Conservation (phyloP, 2,888 invertebrate genomes). For the Liodrosophila aerea region DNA sequence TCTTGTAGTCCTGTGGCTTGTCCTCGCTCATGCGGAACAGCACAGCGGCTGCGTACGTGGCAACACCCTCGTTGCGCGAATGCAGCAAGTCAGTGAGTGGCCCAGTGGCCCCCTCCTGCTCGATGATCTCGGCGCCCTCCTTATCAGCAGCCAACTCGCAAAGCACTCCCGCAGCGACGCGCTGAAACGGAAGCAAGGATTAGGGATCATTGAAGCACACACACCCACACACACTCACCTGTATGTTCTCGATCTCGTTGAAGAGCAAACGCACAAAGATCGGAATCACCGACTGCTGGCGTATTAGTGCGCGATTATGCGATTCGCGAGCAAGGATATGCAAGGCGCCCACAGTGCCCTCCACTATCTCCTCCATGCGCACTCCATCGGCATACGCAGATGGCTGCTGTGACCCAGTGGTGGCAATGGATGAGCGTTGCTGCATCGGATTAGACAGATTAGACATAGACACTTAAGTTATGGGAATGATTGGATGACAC, state of each 20-base stretch:
- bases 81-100: constrained; percentile 97
- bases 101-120: constrained; percentile 97
- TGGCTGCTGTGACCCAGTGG: constrained; percentile 88
- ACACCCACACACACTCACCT: too few species aligned
- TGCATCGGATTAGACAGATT: constrained; percentile 64
- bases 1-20: constrained; percentile 99
- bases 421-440: constrained; percentile 92
- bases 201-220: too few species aligned
- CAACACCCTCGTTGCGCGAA: constrained; percentile 98
- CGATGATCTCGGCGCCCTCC: constrained; percentile 98
- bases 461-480: too few species aligned
- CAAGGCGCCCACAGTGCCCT: constrained; percentile 98
- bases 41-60: constrained; percentile 98
- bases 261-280: constrained; percentile 98
- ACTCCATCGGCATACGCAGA: constrained; percentile 97
- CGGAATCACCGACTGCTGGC: constrained; percentile 95
- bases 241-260: constrained; percentile 98
- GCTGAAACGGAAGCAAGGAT: constrained; percentile 86
- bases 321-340: constrained; percentile 98
- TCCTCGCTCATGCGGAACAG: constrained; percentile 99
- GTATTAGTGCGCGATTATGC: constrained; percentile 95
- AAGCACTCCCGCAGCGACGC: constrained; percentile 97
- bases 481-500: constrained; percentile 60
- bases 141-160: constrained; percentile 98
- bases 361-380: constrained; percentile 99